Evolutionary conservation across 1,140 invertebrate genomes (phyloP).

Genomic region (Drosophila grimshawi): DNA sequence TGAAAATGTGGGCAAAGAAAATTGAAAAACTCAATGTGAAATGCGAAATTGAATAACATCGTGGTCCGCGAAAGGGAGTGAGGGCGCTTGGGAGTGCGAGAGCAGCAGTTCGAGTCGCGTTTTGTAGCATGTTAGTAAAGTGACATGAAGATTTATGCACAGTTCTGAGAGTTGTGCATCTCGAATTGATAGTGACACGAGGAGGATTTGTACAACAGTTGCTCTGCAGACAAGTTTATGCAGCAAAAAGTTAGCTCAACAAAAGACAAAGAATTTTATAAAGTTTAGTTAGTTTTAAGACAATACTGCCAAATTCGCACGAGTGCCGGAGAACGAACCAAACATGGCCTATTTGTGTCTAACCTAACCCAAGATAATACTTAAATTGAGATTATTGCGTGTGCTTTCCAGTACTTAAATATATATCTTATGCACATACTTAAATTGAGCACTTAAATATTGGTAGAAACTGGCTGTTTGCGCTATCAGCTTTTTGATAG

Average conservation of each 20-base stretch:
- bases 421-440: too few species aligned
- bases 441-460: too few species aligned
- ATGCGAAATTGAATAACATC: slow-evolving; percentile 72
- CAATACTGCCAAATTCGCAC: too few species aligned
- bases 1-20: slow-evolving; percentile 70
- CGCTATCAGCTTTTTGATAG: too few species aligned
- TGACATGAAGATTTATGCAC: slow-evolving; percentile 69
- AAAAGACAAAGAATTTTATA: slow-evolving; percentile 1
- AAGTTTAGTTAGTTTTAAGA: neutral
- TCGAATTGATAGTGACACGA: slow-evolving; percentile 70
- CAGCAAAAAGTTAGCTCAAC: neutral
- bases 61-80: neutral
- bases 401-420: too few species aligned
- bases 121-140: slow-evolving; percentile 51
- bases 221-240: slow-evolving; percentile 9
- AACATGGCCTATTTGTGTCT: too few species aligned
- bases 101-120: slow-evolving; percentile 12
- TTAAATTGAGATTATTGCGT: too few species aligned
- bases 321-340: too few species aligned
- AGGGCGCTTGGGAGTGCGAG: slow-evolving; percentile 3
- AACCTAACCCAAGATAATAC: too few species aligned
- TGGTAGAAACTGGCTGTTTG: too few species aligned
- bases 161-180: slow-evolving; percentile 60
- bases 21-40: slow-evolving; percentile 71
- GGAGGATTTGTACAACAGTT: slow-evolving; percentile 53